Evolutionary conservation across 2,888 invertebrate species (phyloP).

Genomic region (Metopia argyrocephala): DNA sequence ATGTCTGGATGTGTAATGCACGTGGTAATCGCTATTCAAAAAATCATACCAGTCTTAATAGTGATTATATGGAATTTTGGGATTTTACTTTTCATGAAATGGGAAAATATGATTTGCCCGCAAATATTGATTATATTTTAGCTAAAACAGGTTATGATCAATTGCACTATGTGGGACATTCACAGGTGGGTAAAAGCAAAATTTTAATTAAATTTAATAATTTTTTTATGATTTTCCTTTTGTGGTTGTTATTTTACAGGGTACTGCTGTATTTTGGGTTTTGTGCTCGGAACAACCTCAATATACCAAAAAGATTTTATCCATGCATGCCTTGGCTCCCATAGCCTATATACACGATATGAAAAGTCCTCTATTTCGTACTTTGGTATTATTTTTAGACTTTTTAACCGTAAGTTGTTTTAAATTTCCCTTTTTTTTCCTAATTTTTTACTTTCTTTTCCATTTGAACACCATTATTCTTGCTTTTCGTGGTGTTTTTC

Average conservation of each 20-base stretch:
- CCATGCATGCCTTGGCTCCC: conserved; percentile 81
- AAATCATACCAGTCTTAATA: conserved; percentile 76
- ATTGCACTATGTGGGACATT: conserved; percentile 89
- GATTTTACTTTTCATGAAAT: conserved; percentile 86
- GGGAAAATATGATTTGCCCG: conserved; percentile 87
- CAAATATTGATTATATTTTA: conserved; percentile 87
- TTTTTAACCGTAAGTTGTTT: conserved; percentile 73
- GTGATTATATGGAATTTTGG: conserved; percentile 80
- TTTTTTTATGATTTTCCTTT: conserved; percentile 1
- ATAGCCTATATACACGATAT: conserved; percentile 80
- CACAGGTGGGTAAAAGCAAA: conserved; percentile 79
- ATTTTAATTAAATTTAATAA: neutral
- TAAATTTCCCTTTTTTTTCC: neutral
- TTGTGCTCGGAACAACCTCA: conserved; percentile 80
- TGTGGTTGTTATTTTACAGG: too few species aligned
- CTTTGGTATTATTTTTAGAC: conserved; percentile 75
- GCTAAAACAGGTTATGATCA: conserved; percentile 81
- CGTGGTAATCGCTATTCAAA: conserved; percentile 78
- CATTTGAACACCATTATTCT: neutral
- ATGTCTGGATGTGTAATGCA: conserved; percentile 79
- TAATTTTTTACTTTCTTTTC: neutral
- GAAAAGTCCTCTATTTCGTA: conserved; percentile 78
- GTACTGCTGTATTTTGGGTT: conserved; percentile 81
- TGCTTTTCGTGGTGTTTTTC: neutral
- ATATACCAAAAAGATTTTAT: conserved; percentile 80